These are phyloP conservation scores for Microctenopoma lineatum DNA, from an alignment of 2,797 vertebrate genomes.

Conservation along the genomic window DNA sequence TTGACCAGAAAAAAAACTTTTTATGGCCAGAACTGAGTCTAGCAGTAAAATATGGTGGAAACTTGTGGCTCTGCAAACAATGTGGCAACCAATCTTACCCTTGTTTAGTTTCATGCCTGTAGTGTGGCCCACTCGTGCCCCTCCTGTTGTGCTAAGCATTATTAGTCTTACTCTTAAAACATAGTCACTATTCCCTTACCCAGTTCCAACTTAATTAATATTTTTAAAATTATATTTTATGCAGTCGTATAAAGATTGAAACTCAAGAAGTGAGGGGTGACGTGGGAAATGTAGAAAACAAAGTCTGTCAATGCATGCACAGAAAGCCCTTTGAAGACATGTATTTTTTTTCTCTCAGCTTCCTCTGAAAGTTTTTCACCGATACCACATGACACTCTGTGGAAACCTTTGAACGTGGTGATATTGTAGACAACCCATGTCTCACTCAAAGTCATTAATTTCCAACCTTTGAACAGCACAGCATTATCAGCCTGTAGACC, in stretches of 20 bases:
- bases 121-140: slow-evolving; percentile 43
- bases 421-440: slow-evolving; percentile 43
- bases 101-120: slow-evolving; percentile 33
- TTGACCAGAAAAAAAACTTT: slow-evolving; percentile 47
- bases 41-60: slow-evolving; percentile 26
- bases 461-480: slow-evolving; percentile 40
- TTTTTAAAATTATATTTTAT: neutral
- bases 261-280: slow-evolving; percentile 28
- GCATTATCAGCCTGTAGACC: slow-evolving; percentile 32
- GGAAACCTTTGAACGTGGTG: slow-evolving; percentile 54
- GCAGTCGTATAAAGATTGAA: slow-evolving; percentile 15
- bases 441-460: slow-evolving; percentile 47
- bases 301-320: slow-evolving; percentile 16
- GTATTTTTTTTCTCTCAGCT: slow-evolving; percentile 5
- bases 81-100: neutral
- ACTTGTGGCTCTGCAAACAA: slow-evolving; percentile 14
- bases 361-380: slow-evolving; percentile 42
- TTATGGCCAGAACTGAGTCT: slow-evolving; percentile 33
- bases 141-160: slow-evolving; percentile 48
- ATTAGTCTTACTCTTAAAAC: no score
- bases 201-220: neutral
- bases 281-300: slow-evolving; percentile 1
- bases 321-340: slow-evolving; percentile 51
- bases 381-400: slow-evolving; percentile 28
- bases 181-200: no score